These are phyloP conservation scores for Muscidifurax raptorellus DNA, from an alignment of 1,140 invertebrate species.

Conservation along the genomic window DNA sequence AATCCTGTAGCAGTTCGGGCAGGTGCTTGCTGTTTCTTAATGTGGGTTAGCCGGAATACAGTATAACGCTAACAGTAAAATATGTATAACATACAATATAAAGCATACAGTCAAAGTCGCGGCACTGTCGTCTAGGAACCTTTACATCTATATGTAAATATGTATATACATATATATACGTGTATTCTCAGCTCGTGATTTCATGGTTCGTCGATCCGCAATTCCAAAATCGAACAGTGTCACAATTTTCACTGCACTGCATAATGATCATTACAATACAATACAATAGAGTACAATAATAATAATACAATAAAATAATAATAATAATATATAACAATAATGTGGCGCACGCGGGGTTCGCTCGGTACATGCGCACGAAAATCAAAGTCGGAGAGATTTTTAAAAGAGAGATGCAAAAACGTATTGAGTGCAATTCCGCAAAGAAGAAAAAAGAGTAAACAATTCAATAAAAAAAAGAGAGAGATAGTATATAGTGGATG, in stretches of 20 bases:
- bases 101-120: background rate
- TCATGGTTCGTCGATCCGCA: background rate
- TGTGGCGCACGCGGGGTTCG: background rate
- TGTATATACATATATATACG: too few species aligned
- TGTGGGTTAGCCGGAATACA: slow-evolving; percentile 41
- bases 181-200: too few species aligned
- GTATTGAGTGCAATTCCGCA: background rate
- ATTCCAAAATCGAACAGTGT: background rate
- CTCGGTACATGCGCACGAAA: slow-evolving; percentile 17
- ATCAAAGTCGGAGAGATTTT: slow-evolving; percentile 32
- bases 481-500: too few species aligned
- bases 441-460: background rate
- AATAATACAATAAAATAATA: slow-evolving; percentile 36
- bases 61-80: slow-evolving; percentile 37
- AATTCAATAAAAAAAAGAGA: background rate
- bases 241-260: background rate
- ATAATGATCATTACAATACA: slow-evolving; percentile 27
- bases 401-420: background rate
- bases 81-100: slow-evolving; percentile 44
- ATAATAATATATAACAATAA: slow-evolving; percentile 38
- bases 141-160: too few species aligned
- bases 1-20: slow-evolving; percentile 25
- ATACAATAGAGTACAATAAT: slow-evolving; percentile 52
- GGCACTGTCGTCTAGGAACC: background rate
- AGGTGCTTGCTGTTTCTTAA: slow-evolving; percentile 39